These are phyloP conservation scores for Caenorhabditis becei DNA, from an alignment of 2,888 invertebrate species.

Conservation along the genomic window DNA sequence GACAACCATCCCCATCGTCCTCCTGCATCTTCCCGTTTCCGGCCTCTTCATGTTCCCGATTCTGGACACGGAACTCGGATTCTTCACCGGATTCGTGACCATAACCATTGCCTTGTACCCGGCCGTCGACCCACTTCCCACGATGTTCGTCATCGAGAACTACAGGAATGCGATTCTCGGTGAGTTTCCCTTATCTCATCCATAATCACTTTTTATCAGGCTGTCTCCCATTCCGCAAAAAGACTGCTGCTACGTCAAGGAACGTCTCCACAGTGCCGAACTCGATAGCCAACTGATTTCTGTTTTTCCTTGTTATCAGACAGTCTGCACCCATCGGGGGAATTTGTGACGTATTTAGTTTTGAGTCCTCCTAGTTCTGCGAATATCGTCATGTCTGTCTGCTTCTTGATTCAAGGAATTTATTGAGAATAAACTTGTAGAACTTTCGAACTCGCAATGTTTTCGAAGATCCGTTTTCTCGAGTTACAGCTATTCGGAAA, in stretches of 20 bases:
- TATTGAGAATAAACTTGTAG: neutral
- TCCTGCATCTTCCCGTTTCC: conserved; percentile 49
- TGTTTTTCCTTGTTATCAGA: neutral
- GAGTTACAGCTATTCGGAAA: no score
- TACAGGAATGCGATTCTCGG: conserved; percentile 37
- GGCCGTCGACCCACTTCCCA: conserved; percentile 14
- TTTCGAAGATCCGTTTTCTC: no score
- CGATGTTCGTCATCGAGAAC: conserved; percentile 43
- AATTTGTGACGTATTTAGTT: neutral
- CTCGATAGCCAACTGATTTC: neutral
- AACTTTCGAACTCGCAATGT: neutral
- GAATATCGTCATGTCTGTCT: neutral
- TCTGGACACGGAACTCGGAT: conserved; percentile 34
- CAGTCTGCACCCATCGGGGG: neutral
- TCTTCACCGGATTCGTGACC: conserved; percentile 41
- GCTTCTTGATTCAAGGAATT: neutral
- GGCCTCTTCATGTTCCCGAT: conserved; percentile 39
- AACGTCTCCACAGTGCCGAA: neutral
- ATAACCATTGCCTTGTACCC: conserved; percentile 55
- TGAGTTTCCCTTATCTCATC: neutral
- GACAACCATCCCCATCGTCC: conserved; percentile 42
- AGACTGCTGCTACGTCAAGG: neutral
- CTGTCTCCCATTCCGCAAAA: conserved; percentile 12
- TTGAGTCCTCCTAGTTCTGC: neutral
- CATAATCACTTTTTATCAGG: neutral